These are phyloP conservation scores for Leucoma salicis DNA, from an alignment of 2,888 invertebrate genomes.

Conservation along the genomic window DNA sequence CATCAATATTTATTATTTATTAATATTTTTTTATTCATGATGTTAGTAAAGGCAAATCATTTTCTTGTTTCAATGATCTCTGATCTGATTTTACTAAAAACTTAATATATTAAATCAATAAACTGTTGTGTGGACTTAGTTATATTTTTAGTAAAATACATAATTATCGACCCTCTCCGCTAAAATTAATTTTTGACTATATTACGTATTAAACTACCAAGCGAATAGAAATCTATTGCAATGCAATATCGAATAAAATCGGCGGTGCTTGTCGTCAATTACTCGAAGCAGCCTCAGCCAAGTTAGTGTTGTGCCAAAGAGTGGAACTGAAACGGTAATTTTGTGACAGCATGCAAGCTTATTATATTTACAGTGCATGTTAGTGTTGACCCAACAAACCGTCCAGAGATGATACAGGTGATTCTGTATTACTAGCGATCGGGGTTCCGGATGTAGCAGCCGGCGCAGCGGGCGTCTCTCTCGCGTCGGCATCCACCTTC, in stretches of 20 bases:
- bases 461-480: constrained; percentile 56
- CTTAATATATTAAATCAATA: too few relatives aligned
- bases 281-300: constrained; percentile 31
- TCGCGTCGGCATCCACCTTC: constrained; percentile 65
- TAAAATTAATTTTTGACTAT: too few relatives aligned
- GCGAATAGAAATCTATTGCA: constrained; percentile 1
- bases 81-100: too few relatives aligned
- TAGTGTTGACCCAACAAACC: constrained; percentile 69
- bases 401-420: constrained; percentile 72
- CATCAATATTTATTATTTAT: too few relatives aligned
- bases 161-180: too few relatives aligned
- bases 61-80: too few relatives aligned
- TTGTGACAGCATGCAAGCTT: constrained; percentile 38
- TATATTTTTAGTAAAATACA: too few relatives aligned
- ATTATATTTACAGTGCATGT: constrained; percentile 48
- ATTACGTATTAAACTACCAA: constrained; percentile 1
- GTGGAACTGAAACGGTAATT: constrained; percentile 20
- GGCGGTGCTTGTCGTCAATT: constrained; percentile 16
- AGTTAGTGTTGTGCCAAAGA: constrained; percentile 28
- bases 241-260: constrained; percentile 6
- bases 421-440: constrained; percentile 70
- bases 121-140: too few relatives aligned
- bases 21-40: too few relatives aligned
- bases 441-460: constrained; percentile 49
- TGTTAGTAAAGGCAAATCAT: too few relatives aligned